Evolutionary conservation across 2,797 vertebrate species (phyloP).

Genomic region (Emys orbicularis): DNA sequence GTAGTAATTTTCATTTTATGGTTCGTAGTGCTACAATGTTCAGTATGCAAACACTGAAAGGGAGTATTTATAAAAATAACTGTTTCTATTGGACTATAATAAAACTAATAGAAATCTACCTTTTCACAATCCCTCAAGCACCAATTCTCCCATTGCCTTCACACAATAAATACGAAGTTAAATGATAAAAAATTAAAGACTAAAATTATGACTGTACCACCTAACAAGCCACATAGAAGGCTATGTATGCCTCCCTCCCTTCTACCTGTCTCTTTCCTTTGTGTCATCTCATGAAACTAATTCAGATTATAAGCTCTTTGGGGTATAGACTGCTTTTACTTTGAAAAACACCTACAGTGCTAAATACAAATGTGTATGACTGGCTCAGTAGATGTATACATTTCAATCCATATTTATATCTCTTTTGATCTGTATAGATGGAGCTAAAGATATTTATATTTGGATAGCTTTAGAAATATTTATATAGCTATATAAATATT

Average conservation of each 20-base stretch:
- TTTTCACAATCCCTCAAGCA: background rate
- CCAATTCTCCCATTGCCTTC: background rate
- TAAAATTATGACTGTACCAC: background rate
- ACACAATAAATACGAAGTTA: background rate
- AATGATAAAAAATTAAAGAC: background rate
- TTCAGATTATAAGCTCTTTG: background rate
- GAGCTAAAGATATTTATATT: constrained; percentile 29
- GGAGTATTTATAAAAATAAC: background rate
- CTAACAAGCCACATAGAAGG: background rate
- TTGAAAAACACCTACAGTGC: background rate
- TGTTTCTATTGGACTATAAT: background rate
- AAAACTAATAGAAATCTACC: background rate
- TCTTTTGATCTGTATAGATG: background rate
- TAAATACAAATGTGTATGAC: background rate
- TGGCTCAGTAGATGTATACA: constrained; percentile 1
- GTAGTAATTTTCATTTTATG: background rate
- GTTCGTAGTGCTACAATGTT: background rate
- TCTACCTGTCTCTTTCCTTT: too few species aligned
- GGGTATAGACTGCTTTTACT: background rate
- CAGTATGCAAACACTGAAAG: background rate
- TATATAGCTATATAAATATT: background rate
- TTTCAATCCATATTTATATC: background rate
- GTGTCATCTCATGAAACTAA: background rate
- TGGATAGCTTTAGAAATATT: background rate
- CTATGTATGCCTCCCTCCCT: background rate